Evolutionary conservation across 2,113 vertebrate species (phyloP).

Genomic region (Dromaius novaehollandiae): DNA sequence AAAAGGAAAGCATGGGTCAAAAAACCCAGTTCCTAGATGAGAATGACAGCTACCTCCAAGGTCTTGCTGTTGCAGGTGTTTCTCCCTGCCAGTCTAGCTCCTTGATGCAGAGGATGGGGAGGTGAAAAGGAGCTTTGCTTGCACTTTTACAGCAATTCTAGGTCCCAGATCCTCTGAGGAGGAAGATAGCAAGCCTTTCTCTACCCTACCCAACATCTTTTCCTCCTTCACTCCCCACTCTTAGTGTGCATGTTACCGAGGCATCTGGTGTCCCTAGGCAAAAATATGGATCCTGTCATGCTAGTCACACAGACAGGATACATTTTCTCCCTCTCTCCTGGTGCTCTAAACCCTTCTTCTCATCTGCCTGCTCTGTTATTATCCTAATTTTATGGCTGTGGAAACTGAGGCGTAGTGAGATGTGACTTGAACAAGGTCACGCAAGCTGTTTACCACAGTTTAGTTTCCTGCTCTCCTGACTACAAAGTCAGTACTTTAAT

Average conservation of each 20-base stretch:
- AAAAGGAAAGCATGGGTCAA: neutral
- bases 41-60: neutral
- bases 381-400: too few relatives aligned
- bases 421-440: neutral
- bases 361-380: too few relatives aligned
- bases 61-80: neutral
- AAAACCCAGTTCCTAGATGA: neutral
- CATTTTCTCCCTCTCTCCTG: neutral
- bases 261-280: too few relatives aligned
- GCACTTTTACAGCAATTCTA: neutral
- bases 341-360: neutral
- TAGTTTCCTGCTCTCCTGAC: neutral
- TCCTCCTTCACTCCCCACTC: neutral
- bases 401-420: neutral
- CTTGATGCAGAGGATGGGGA: neutral
- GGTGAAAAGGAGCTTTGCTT: neutral
- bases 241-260: neutral
- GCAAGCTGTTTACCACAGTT: neutral
- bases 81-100: neutral
- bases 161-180: neutral
- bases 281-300: too few relatives aligned
- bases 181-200: neutral
- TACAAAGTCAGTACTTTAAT: neutral
- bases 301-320: neutral
- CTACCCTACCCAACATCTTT: neutral